Evolutionary conservation across 2,888 invertebrate genomes (phyloP).

Genomic region (Athalia rosae): DNA sequence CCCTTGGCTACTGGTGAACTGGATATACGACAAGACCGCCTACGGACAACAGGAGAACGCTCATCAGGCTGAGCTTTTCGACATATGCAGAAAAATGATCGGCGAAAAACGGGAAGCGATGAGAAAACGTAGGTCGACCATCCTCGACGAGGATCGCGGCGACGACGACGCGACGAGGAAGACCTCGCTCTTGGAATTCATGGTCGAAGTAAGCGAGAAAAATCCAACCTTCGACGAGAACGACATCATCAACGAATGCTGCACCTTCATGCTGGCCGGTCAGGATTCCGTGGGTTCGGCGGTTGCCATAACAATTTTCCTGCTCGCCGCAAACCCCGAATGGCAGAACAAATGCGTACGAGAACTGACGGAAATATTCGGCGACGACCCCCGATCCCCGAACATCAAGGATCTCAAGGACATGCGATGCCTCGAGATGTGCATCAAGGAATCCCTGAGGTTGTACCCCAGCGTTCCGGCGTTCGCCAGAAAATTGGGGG

Average conservation of each 20-base stretch:
- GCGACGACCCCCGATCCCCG: slow-evolving; percentile 52
- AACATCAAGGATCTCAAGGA: slow-evolving; percentile 61
- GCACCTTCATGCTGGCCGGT: slow-evolving; percentile 80
- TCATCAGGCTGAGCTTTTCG: slow-evolving; percentile 69
- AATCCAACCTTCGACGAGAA: slow-evolving; percentile 76
- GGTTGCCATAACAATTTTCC: slow-evolving; percentile 76
- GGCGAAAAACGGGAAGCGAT: slow-evolving; percentile 56
- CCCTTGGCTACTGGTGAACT: slow-evolving; percentile 78
- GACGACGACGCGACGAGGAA: slow-evolving; percentile 36
- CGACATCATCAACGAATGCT: slow-evolving; percentile 78
- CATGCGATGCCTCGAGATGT: slow-evolving; percentile 66
- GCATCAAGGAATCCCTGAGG: slow-evolving; percentile 68
- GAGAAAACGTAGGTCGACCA: slow-evolving; percentile 2
- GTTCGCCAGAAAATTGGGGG: slow-evolving; percentile 63
- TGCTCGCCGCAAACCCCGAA: slow-evolving; percentile 75
- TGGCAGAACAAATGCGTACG: slow-evolving; percentile 69
- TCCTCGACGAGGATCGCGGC: slow-evolving; percentile 8
- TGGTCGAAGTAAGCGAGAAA: slow-evolving; percentile 75
- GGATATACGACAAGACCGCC: slow-evolving; percentile 76
- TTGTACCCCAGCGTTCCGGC: slow-evolving; percentile 68
- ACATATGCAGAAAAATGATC: slow-evolving; percentile 59
- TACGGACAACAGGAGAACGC: slow-evolving; percentile 74
- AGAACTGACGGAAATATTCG: slow-evolving; percentile 63
- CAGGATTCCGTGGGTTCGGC: slow-evolving; percentile 79
- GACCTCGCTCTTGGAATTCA: slow-evolving; percentile 73